phyloP scores from a whole-genome alignment of 2,888 invertebrate genomes.

The Melieria picta region DNA sequence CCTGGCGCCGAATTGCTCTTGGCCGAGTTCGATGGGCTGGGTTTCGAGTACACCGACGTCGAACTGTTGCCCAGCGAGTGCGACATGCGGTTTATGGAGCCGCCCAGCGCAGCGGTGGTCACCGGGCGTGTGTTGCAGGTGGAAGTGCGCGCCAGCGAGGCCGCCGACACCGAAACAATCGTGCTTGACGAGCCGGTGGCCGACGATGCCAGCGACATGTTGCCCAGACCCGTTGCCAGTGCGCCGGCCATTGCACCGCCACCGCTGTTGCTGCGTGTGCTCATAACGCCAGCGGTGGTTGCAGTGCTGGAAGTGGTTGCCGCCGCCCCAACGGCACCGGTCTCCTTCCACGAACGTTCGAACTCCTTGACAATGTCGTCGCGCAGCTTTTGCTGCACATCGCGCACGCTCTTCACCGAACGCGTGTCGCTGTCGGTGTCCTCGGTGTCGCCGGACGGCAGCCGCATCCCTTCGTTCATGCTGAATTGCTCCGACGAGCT shows the following conservation, averaged over 20 bases:
- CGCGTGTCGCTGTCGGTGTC: conserved; percentile 61
- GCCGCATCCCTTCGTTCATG: conserved; percentile 60
- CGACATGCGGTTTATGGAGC: conserved; percentile 61
- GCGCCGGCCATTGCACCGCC: conserved; percentile 4
- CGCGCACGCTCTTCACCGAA: conserved; percentile 59
- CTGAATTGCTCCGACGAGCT: conserved; percentile 65
- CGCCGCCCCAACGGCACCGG: conserved; percentile 43
- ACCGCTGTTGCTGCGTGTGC: conserved; percentile 2
- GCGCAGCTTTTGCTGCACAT: conserved; percentile 62
- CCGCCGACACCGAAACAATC: conserved; percentile 51
- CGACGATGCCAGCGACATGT: conserved; percentile 45
- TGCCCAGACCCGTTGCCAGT: conserved; percentile 10
- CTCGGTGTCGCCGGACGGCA: conserved; percentile 56
- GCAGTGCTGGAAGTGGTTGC: not conserved
- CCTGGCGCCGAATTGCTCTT: conserved; percentile 67
- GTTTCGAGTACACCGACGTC: conserved; percentile 65
- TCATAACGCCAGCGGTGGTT: not conserved
- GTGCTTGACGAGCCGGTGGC: conserved; percentile 52
- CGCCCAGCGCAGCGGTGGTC: conserved; percentile 54
- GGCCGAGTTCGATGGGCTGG: conserved; percentile 66
- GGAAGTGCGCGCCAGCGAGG: conserved; percentile 52
- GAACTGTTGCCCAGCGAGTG: conserved; percentile 66
- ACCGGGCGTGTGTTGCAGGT: conserved; percentile 56
- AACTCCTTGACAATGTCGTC: conserved; percentile 72
- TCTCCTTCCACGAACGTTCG: conserved; percentile 79